Evolutionary conservation across 2,113 vertebrate species (phyloP).

Genomic region (Anarrhichthys ocellatus): DNA sequence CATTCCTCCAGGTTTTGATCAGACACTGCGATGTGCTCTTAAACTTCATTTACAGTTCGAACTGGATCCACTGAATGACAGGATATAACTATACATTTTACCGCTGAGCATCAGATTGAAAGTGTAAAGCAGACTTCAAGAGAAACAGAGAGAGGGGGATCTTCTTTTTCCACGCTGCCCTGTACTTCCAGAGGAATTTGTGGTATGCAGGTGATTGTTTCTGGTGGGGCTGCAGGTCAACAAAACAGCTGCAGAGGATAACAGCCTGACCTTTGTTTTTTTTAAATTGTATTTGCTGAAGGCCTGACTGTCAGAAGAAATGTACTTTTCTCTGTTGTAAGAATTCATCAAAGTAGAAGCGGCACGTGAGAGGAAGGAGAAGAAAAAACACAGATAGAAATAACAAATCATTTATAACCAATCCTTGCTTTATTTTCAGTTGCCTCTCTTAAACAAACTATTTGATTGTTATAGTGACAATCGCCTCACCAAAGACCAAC

Average conservation of each 20-base stretch:
- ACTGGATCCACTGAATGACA: not conserved
- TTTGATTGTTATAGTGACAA: not conserved
- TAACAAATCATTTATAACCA: not conserved
- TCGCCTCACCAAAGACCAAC: not conserved
- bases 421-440: not conserved
- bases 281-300: not conserved
- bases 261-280: not conserved
- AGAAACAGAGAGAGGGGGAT: not conserved
- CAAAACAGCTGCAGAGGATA: not conserved
- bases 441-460: too few species aligned
- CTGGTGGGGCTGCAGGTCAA: not conserved
- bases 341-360: not conserved
- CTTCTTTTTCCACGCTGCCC: not conserved
- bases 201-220: slow-evolving; percentile 41
- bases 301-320: not conserved
- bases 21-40: not conserved
- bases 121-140: not conserved
- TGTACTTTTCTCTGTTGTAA: not conserved
- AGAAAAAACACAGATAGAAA: not conserved
- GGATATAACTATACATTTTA: too few species aligned
- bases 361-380: not conserved
- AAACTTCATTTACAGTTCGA: not conserved
- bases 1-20: not conserved
- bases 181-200: slow-evolving; percentile 32
- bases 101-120: not conserved